Base-by-base conservation (phyloP, 2,113 vertebrate species). In the Xenus cinereus region DNA sequence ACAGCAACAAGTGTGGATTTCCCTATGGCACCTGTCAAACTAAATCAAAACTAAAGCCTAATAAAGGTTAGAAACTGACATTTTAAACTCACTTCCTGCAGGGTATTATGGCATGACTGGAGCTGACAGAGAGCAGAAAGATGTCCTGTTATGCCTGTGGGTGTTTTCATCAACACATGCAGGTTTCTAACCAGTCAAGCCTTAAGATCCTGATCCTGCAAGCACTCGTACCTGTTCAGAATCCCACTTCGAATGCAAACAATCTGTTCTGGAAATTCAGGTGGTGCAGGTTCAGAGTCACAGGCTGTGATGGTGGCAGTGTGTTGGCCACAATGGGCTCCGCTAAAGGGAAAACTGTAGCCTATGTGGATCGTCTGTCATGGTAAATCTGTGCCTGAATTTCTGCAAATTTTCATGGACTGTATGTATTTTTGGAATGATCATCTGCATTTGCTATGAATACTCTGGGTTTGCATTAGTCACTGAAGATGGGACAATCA, bases 221-320 rank as follows among this genome's bases (percentile, higher is more conserved):
- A 92, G 45, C 39, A 16, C 66, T 83, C 43, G 39, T 73, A 21
- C 46, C 51, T 69, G 56, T 48, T 81, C 74, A 43, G 69, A 69
- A 89, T 64, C 37, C 28, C 56, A 20, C 59, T 64, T 21, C 21
- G 62, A 93, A 88, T 11, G 62, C 23, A 79, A 93, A 95, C 45
- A 57, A 48, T 15, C 67, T 86, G 89, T 94, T 86, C 93, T 22
- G 35, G 89, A 89, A 89, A 84, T 92, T 74, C 87, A 6, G 14
- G 95, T 5, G 8, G 80, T 11, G 59, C 54, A 50, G 64, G 73
- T 90, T 91, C 27, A 46, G 1, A 69, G 84, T 43, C 50, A 73
- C 35, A 23, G 76, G 63, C 21, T 1, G 6, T 17, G 63, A 69
- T 0, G 2, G 39, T 51, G 48, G 51, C 39, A 43, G 39, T 4